phyloP scores from a whole-genome alignment of 1,140 invertebrate species.

The Macrotrachela quadricornifera region DNA sequence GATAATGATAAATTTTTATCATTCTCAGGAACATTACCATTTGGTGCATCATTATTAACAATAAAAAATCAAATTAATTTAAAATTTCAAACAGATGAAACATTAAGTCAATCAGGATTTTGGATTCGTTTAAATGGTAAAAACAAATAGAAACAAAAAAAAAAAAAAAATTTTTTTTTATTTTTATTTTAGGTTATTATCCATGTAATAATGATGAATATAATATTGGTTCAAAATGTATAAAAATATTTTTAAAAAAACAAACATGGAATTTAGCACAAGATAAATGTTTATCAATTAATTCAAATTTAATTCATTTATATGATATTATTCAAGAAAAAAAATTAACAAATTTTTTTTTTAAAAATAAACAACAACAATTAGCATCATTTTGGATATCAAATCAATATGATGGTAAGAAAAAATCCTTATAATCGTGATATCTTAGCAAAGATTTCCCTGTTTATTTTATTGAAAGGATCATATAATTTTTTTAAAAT shows the following conservation, averaged over 20 bases:
- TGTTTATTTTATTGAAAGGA: too few species aligned
- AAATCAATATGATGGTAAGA: too few species aligned
- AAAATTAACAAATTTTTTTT: neutral
- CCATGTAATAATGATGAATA: too few species aligned
- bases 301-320: conserved; percentile 4
- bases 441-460: too few species aligned
- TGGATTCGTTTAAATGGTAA: neutral
- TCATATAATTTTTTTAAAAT: too few species aligned
- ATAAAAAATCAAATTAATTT: neutral
- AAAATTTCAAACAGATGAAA: conserved; percentile 2
- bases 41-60: neutral
- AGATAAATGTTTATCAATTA: conserved; percentile 2
- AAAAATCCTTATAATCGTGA: too few species aligned
- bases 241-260: conserved; percentile 2
- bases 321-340: conserved; percentile 2
- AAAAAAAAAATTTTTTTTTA: too few species aligned
- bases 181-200: too few species aligned
- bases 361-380: too few species aligned
- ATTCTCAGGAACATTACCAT: neutral
- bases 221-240: neutral
- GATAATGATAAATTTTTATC: conserved; percentile 4
- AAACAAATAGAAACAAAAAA: too few species aligned
- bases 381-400: too few species aligned
- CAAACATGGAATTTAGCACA: conserved; percentile 3
- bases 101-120: conserved; percentile 3